phyloP scores from a whole-genome alignment of 2,888 invertebrate species.

The Zele albiditarsus region DNA sequence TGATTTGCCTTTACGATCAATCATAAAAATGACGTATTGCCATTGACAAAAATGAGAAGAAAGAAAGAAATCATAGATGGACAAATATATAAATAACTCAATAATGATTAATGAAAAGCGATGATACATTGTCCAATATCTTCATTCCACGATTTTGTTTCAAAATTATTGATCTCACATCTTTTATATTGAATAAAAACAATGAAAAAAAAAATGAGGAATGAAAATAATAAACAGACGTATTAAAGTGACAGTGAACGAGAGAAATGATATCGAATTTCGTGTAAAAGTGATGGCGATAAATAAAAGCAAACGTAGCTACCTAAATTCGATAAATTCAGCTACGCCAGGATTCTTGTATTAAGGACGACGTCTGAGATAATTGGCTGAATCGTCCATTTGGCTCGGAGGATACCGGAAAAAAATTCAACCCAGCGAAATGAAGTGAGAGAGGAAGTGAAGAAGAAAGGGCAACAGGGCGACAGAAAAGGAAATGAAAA shows the following conservation, averaged over 20 bases:
- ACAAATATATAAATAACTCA: neutral
- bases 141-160: neutral
- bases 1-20: slow-evolving; percentile 17
- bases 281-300: slow-evolving; percentile 24
- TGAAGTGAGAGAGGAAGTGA: slow-evolving; percentile 6
- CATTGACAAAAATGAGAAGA: neutral
- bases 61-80: neutral
- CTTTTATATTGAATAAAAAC: neutral
- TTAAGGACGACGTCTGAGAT: slow-evolving; percentile 47
- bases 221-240: neutral
- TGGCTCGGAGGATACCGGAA: slow-evolving; percentile 21
- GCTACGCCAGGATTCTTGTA: slow-evolving; percentile 37
- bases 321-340: slow-evolving; percentile 48
- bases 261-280: slow-evolving; percentile 10
- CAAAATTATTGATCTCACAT: neutral
- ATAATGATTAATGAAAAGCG: neutral
- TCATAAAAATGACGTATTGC: neutral
- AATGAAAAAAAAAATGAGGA: neutral
- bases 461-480: slow-evolving; percentile 26
- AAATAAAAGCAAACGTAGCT: slow-evolving; percentile 47
- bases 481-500: slow-evolving; percentile 29
- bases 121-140: slow-evolving; percentile 21
- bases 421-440: neutral
- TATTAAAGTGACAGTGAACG: neutral
- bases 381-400: slow-evolving; percentile 51